phyloP scores from a whole-genome alignment of 2,113 vertebrate species.

The Prolemur simus region DNA sequence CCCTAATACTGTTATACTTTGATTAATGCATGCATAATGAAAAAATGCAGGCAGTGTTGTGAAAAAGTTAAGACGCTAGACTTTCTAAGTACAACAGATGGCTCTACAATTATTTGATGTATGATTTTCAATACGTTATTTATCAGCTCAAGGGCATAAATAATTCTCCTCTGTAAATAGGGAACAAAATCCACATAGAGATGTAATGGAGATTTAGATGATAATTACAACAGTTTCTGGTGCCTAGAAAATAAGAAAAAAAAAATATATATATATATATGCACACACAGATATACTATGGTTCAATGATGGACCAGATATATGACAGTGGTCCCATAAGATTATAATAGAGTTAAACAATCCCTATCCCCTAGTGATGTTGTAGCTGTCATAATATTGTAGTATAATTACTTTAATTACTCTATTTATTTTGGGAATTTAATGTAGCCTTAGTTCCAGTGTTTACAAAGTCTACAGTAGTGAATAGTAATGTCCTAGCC shows the following conservation, averaged over 20 bases:
- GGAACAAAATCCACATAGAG: not conserved
- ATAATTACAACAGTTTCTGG: not conserved
- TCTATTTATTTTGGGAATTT: not conserved
- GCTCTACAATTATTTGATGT: not conserved
- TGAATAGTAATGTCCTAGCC: not conserved
- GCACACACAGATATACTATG: not conserved
- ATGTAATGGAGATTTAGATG: no score
- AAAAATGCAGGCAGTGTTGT: not conserved
- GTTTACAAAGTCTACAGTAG: not conserved
- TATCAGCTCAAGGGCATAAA: not conserved
- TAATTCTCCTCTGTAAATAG: not conserved
- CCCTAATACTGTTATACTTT: fast-evolving
- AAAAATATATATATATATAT: no score
- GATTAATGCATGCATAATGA: fast-evolving
- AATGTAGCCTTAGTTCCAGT: not conserved
- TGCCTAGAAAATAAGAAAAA: not conserved
- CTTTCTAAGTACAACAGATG: not conserved
- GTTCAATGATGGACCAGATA: not conserved
- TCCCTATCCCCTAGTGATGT: not conserved
- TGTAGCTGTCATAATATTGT: not conserved
- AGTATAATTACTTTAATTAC: no score
- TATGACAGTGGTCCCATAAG: not conserved
- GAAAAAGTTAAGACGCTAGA: not conserved
- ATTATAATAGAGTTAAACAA: not conserved
- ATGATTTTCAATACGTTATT: not conserved